Evolutionary conservation across 2,888 invertebrate genomes (phyloP), one percentile per base, ranked within the genome.

Genomic region (Rhagonycha lutea): DNA sequence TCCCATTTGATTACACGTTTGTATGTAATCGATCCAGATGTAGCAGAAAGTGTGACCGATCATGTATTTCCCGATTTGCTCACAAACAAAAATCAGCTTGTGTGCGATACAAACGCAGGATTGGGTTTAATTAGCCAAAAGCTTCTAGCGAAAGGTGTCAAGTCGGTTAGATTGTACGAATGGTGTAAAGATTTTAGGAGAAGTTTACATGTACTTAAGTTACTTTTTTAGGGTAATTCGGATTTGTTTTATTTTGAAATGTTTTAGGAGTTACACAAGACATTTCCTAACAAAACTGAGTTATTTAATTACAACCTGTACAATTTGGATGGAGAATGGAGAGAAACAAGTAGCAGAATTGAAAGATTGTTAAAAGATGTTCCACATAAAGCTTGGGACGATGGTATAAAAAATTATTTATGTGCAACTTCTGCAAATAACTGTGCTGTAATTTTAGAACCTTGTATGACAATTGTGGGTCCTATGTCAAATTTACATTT

Each of bases 91-190:
- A 75, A 82, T 18, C 83, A 83, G 68, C 87, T 89, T 3, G 83
- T 92, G 14, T 86, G 92, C n/a, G 94, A 95, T 88, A 88, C 92
- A 0, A 93, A 93, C 87, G 92, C 94, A 0, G 94, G 94, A 0
- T 87, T 92, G 62, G 94, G 94, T 0, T 85, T 92, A 18, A 85
- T 94, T 69, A 92, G 93, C 2, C 85, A 89, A 79, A 89, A 92
- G 80, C 84, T 95, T 32, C 85, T 94, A 4, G 83, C 89, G 8
- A 79, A 79, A 80, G 89, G 89, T 14, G 86, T 91, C 26, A 87
- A 89, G 9, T 85, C 87, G 67, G 86, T 94, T 12, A 86, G 92
- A 76, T 83, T 94, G 74, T 92, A 91, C 83, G 95, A 95, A 87
- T 82, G 86, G 8, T 87, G 89, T 73, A 84, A 84, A 18, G 84